These are phyloP conservation scores for Myripristis murdjan DNA, from an alignment of 2,797 vertebrate species.

Conservation along the genomic window DNA sequence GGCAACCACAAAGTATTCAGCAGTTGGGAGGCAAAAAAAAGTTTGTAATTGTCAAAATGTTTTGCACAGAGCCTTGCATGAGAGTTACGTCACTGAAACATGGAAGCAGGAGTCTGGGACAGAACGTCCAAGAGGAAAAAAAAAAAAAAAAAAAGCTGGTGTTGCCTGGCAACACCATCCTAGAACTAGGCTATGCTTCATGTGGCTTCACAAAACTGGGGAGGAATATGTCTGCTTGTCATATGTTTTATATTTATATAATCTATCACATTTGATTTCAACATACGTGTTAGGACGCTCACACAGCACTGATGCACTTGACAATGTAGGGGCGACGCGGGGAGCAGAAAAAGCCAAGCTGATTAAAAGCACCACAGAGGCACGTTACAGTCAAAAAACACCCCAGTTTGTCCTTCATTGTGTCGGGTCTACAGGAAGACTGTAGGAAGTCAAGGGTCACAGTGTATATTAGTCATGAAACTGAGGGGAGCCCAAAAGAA, in stretches of 20 bases:
- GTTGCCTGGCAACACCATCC: slow-evolving; percentile 12
- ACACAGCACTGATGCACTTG: slow-evolving; percentile 33
- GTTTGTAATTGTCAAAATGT: slow-evolving; percentile 2
- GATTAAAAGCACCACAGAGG: slow-evolving; percentile 56
- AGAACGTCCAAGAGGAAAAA: too few species aligned
- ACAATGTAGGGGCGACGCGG: slow-evolving; percentile 14
- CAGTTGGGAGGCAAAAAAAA: slow-evolving; percentile 45
- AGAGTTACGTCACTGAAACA: slow-evolving; percentile 22
- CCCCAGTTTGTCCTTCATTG: slow-evolving; percentile 58
- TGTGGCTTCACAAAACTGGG: slow-evolving; percentile 11
- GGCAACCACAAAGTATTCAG: slow-evolving; percentile 51
- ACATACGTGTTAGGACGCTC: background rate
- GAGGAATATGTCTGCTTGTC: background rate
- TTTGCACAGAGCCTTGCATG: background rate
- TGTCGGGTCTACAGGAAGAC: slow-evolving; percentile 61
- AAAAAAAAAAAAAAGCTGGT: background rate
- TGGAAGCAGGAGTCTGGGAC: slow-evolving; percentile 2
- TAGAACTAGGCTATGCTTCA: slow-evolving; percentile 6
- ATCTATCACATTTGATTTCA: slow-evolving; percentile 6
- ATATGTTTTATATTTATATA: background rate
- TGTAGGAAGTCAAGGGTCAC: slow-evolving; percentile 56
- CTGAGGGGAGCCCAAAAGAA: slow-evolving; percentile 40
- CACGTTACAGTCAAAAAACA: slow-evolving; percentile 23
- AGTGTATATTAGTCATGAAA: slow-evolving; percentile 51
- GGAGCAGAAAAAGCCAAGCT: slow-evolving; percentile 26